Conservation (phyloP, 1,140 invertebrate species). For the Drosophila tani region DNA sequence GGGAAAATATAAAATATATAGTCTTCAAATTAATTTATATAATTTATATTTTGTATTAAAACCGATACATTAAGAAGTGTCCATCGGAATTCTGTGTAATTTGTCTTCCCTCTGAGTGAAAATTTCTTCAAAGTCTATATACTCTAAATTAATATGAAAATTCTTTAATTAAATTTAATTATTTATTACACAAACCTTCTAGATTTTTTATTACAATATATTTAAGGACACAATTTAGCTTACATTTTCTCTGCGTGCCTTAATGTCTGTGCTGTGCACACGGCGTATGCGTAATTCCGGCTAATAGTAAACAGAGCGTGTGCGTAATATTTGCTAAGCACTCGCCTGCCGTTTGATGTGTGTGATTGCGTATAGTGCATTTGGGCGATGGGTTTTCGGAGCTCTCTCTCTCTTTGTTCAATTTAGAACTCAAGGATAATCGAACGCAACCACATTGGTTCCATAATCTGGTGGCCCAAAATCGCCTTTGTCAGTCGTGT, state of each 20-base stretch:
- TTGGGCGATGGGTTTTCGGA: conserved; percentile 9
- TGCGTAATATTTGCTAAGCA: conserved; percentile 57
- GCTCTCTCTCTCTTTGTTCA: conserved; percentile 13
- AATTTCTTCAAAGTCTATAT: neutral
- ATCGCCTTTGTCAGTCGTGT: conserved; percentile 29
- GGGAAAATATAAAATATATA: too few species aligned
- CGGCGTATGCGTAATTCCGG: conserved; percentile 65
- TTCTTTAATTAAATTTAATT: too few species aligned
- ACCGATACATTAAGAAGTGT: neutral
- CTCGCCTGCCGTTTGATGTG: conserved; percentile 37
- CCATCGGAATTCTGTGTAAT: too few species aligned
- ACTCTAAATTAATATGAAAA: neutral
- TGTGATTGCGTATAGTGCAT: conserved; percentile 29
- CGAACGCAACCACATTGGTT: conserved; percentile 21
- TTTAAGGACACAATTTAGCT: neutral
- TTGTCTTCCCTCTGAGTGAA: neutral
- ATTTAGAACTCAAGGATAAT: conserved; percentile 13
- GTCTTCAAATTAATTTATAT: too few species aligned
- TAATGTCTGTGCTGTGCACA: conserved; percentile 26
- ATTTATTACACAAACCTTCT: too few species aligned
- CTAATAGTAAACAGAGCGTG: conserved; percentile 40
- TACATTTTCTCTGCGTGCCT: conserved; percentile 9
- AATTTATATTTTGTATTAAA: neutral
- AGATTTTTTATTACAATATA: neutral
- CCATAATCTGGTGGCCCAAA: conserved; percentile 37